These are phyloP conservation scores for Liasis olivaceus DNA, from an alignment of 2,797 vertebrate species.

Conservation along the genomic window DNA sequence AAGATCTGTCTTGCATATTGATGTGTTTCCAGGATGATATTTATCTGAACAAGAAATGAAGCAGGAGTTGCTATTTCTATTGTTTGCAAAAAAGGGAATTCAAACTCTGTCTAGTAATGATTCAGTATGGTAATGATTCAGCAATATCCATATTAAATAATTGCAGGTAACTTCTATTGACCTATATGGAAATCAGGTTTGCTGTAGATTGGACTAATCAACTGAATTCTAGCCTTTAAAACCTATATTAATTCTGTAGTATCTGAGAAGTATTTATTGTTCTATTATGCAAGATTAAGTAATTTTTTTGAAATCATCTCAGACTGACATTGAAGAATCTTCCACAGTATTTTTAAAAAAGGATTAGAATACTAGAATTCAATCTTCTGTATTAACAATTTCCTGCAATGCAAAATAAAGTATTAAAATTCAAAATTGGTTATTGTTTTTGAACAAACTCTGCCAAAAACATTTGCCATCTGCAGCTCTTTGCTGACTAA, in stretches of 20 bases:
- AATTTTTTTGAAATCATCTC: background rate
- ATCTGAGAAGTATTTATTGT: background rate
- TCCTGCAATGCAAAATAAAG: background rate
- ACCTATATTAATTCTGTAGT: background rate
- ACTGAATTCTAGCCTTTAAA: background rate
- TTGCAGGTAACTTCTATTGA: background rate
- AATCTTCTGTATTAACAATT: background rate
- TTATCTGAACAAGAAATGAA: background rate
- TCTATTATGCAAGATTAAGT: background rate
- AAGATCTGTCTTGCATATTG: background rate
- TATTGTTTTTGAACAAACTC: background rate
- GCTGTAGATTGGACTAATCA: background rate
- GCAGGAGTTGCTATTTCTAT: background rate
- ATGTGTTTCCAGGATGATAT: background rate
- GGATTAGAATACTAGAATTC: background rate
- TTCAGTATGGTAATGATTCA: background rate
- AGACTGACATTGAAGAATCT: background rate
- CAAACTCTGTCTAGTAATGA: background rate
- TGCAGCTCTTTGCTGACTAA: background rate
- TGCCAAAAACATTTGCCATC: background rate
- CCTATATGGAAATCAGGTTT: background rate
- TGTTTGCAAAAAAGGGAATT: background rate
- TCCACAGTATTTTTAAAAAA: background rate
- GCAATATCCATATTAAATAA: background rate
- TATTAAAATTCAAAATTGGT: background rate